phyloP scores from a whole-genome alignment of 2,113 vertebrate genomes.

The Passer domesticus region DNA sequence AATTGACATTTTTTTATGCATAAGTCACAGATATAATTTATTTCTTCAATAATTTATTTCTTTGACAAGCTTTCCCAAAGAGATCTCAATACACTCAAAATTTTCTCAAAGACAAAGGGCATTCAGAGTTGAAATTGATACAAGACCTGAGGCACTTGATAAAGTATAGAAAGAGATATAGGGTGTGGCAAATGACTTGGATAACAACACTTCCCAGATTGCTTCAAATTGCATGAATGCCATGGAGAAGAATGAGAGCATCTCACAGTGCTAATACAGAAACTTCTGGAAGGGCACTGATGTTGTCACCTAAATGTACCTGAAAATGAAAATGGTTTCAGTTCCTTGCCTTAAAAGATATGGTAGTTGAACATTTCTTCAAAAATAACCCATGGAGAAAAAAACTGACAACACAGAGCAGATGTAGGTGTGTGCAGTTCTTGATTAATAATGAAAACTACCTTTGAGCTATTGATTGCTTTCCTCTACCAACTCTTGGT shows the following conservation, averaged over 20 bases:
- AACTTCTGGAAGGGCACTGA: neutral
- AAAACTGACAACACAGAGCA: neutral
- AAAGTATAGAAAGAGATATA: neutral
- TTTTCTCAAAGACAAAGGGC: neutral
- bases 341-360: neutral
- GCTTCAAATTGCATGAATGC: neutral
- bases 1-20: neutral
- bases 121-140: neutral
- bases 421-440: neutral
- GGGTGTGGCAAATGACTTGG: neutral
- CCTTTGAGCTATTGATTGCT: neutral
- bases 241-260: neutral
- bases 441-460: neutral
- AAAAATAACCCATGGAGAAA: neutral
- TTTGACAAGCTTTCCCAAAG: neutral
- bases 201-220: neutral
- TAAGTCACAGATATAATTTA: neutral
- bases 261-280: neutral
- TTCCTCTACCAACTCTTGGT: neutral
- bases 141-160: neutral
- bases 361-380: neutral
- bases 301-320: neutral
- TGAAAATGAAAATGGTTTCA: neutral
- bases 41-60: neutral
- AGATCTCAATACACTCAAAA: neutral